Percentiles rank a stretch among this genome's conserved stretches.
phyloP scores from a whole-genome alignment of 1,140 invertebrate species.

The Acromyrmex charruanus region DNA sequence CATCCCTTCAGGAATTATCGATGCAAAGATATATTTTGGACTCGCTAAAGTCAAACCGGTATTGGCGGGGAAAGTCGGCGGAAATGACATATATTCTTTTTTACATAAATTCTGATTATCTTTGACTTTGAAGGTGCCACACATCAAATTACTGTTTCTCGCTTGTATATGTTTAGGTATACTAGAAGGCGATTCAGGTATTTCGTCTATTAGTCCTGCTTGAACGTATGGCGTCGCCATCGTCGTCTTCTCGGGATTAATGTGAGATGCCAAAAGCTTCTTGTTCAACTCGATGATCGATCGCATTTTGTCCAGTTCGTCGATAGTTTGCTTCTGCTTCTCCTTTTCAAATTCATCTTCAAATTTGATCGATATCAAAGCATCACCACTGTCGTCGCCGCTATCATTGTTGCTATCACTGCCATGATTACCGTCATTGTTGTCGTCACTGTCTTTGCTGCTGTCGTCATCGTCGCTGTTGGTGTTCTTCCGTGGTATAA shows the following conservation, averaged over 20 bases:
- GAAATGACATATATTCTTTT: slow-evolving; percentile 6
- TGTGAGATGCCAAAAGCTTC: slow-evolving; percentile 31
- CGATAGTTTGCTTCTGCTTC: slow-evolving; percentile 55
- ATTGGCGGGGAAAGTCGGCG: slow-evolving; percentile 38
- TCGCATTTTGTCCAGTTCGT: slow-evolving; percentile 61
- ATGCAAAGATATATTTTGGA: slow-evolving; percentile 79
- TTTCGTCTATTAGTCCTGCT: slow-evolving; percentile 73
- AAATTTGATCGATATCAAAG: slow-evolving; percentile 62
- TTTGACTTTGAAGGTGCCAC: slow-evolving; percentile 10
- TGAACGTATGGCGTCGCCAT: slow-evolving; percentile 80
- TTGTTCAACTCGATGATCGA: slow-evolving; percentile 8
- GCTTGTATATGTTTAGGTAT: slow-evolving; percentile 22
- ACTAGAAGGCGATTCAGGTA: slow-evolving; percentile 64
- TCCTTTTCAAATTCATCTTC: slow-evolving; percentile 56
- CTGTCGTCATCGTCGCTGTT: slow-evolving; percentile 71
- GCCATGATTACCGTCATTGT: background rate
- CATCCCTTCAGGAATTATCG: slow-evolving; percentile 75
- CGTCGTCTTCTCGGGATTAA: slow-evolving; percentile 47
- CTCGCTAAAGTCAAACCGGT: slow-evolving; percentile 59
- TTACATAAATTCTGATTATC: slow-evolving; percentile 12
- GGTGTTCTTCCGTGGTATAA: slow-evolving; percentile 76
- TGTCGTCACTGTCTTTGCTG: slow-evolving; percentile 51
- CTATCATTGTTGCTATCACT: background rate
- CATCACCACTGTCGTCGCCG: slow-evolving; percentile 1
- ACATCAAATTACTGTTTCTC: slow-evolving; percentile 12